Percentiles rank a stretch among this genome's conserved stretches.
These are phyloP conservation scores for Falco biarmicus DNA, from an alignment of 2,797 vertebrate genomes.

Conservation along the genomic window DNA sequence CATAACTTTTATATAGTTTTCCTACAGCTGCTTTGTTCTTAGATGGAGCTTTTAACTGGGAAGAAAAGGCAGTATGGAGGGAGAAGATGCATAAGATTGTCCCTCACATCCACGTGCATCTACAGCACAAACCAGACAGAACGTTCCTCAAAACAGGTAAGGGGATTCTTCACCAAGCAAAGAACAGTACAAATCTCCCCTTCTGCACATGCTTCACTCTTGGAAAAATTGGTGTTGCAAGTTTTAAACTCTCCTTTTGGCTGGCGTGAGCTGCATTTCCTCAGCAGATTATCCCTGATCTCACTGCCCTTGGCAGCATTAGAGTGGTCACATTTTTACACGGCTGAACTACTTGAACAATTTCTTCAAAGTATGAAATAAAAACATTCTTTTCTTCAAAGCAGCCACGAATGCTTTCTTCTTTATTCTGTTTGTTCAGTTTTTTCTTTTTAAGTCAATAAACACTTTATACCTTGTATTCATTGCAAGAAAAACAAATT, in stretches of 20 bases:
- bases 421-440: conserved; percentile 61
- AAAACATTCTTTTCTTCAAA: conserved; percentile 67
- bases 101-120: neutral
- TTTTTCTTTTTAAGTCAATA: conserved; percentile 59
- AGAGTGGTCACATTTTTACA: conserved; percentile 68
- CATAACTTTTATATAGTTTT: neutral
- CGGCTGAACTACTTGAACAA: conserved; percentile 53
- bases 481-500: conserved; percentile 29
- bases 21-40: neutral
- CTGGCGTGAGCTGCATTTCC: conserved; percentile 61
- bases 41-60: neutral
- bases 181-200: neutral
- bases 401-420: conserved; percentile 46
- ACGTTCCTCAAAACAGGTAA: neutral
- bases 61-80: neutral
- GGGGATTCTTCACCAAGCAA: neutral
- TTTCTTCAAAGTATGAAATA: conserved; percentile 67
- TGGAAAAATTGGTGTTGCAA: neutral
- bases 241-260: conserved; percentile 32
- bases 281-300: conserved; percentile 62
- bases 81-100: neutral
- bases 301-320: conserved; percentile 65
- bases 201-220: neutral
- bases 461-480: conserved; percentile 47
- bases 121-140: neutral